A percentile compares a stretch with the other conserved stretches of the same genome.
Evolutionary conservation across 2,888 invertebrate species (phyloP).

Genomic region (Agapetus fuscipes): DNA sequence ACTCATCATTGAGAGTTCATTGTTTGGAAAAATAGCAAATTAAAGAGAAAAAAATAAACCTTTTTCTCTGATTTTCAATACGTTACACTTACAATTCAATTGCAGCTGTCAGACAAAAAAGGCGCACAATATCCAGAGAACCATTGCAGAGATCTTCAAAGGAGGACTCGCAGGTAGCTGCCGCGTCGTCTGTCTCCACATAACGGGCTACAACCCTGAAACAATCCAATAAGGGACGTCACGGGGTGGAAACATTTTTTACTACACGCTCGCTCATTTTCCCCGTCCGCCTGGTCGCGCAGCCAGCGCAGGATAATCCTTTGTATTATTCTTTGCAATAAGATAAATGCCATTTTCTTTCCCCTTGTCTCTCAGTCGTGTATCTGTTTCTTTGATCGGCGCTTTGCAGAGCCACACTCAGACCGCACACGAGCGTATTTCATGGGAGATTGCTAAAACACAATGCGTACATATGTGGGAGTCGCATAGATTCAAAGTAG

Average conservation of each 20-base stretch:
- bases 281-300: slow-evolving; percentile 7
- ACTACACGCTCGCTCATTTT: slow-evolving; percentile 10
- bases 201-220: background rate
- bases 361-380: slow-evolving; percentile 4
- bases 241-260: slow-evolving; percentile 12
- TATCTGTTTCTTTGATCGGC: slow-evolving; percentile 17
- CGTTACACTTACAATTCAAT: too few species aligned
- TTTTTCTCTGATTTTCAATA: too few species aligned
- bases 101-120: too few species aligned
- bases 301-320: slow-evolving; percentile 12
- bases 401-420: background rate
- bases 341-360: slow-evolving; percentile 13
- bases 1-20: too few species aligned
- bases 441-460: too few species aligned
- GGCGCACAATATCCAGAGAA: too few species aligned
- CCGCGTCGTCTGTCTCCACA: background rate
- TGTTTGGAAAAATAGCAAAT: too few species aligned
- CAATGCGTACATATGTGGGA: too few species aligned
- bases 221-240: slow-evolving; percentile 14
- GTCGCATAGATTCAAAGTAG: background rate
- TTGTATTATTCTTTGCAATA: slow-evolving; percentile 18
- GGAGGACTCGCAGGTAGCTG: too few species aligned
- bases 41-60: too few species aligned
- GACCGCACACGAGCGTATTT: too few species aligned
- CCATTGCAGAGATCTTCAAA: too few species aligned